Evolutionary conservation across 2,113 vertebrate species (phyloP).

Genomic region (Psophia crepitans): DNA sequence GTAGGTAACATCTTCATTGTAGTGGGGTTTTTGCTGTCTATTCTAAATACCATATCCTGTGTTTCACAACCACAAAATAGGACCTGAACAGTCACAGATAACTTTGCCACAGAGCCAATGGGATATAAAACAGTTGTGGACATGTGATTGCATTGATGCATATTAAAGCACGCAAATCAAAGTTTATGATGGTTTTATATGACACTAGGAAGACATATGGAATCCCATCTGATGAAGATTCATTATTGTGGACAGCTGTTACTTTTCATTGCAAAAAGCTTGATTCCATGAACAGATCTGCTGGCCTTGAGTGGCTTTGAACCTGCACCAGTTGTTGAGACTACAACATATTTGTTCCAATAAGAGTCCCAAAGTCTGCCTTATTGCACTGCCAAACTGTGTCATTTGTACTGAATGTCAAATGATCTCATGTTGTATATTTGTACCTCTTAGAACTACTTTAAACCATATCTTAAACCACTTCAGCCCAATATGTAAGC

Average conservation of each 20-base stretch:
- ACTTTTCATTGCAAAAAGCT: not conserved
- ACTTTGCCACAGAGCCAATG: not conserved
- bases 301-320: not conserved
- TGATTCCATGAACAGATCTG: not conserved
- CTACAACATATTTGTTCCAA: not conserved
- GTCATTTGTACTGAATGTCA: not conserved
- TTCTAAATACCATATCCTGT: not conserved
- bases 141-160: fast-evolving
- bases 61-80: not conserved
- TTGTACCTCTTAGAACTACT: not conserved
- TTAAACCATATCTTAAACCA: not conserved
- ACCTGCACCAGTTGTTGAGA: not conserved
- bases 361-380: not conserved
- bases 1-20: not conserved
- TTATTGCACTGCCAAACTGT: not conserved
- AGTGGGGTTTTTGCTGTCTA: not conserved
- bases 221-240: not conserved
- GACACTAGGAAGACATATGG: not conserved
- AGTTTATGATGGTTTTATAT: not conserved
- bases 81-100: not conserved
- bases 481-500: not conserved
- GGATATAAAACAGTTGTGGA: not conserved
- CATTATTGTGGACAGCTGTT: not conserved
- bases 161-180: not conserved
- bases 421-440: not conserved